Base-by-base conservation (phyloP, 2,888 invertebrate species). In the Pachymerium ferrugineum region DNA sequence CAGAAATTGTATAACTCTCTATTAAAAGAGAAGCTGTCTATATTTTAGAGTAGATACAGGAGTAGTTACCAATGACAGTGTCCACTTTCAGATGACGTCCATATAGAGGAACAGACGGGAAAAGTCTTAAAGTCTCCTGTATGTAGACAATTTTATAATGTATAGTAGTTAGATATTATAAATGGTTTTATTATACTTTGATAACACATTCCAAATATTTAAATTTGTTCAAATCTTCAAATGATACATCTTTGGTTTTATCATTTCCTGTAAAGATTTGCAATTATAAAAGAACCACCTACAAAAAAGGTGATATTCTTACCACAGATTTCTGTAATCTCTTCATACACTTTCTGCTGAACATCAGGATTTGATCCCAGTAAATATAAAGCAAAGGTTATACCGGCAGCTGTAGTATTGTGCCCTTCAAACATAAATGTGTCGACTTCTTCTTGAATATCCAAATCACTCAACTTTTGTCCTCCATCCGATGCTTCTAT, bases 1-100 rank as follows among this genome's bases (percentile, higher is more conserved):
- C 85, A 22, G 92, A 91, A 72, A 92, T 81, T 28, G 86, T 83
- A 80, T 89, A 87, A 35, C 38, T 10, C 38, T n/a, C 10, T 35
- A n/a, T 35, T 10, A 12, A n/a, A n/a, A 10, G 38, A 35, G 38
- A 10, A 10, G 10, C 2, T 69, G 6, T 30, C n/a, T 3, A 19
- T 28, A 38, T 71, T 28, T 71, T 71, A 29, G n/a, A n/a, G 12
- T 16, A 16, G 16, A 33, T 12, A 33, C 10, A n/a, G 8, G 2
- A 33, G 22, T 22, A 12, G 16, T 71, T 47, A 47, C 47, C 47
- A 14, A 72, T 47, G 6, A 19, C 33, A 6, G 22, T 35, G 16
- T 19, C 30, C 6, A 10, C 35, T 16, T 33, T 4, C 12, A 71
- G 35, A 5, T 33, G 12, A 35, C 71, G 6, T 12, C 6, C 71